Evolutionary conservation across 1,140 invertebrate genomes (phyloP).

Genomic region (Hyphantria cunea): DNA sequence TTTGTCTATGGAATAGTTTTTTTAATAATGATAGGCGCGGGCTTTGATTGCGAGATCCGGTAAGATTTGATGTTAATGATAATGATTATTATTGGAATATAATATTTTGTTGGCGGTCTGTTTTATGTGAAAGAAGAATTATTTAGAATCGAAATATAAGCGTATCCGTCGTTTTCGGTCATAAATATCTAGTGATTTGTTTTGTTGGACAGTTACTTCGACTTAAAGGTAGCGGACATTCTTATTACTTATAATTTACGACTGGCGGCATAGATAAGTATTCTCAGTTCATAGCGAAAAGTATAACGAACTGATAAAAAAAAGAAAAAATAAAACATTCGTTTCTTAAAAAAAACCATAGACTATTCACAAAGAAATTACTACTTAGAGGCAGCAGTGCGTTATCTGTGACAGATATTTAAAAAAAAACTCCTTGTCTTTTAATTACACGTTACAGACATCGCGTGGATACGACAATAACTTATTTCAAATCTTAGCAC

Average conservation of each 20-base stretch:
- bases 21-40: constrained; percentile 24
- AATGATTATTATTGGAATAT: constrained; percentile 13
- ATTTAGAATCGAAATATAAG: constrained; percentile 4
- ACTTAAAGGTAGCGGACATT: too few relatives aligned
- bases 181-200: constrained; percentile 1
- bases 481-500: constrained; percentile 24
- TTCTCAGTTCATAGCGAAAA: too few relatives aligned
- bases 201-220: neutral
- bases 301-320: neutral
- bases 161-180: neutral
- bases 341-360: constrained; percentile 39
- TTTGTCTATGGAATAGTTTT: constrained; percentile 33
- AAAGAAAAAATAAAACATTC: constrained; percentile 17
- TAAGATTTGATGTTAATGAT: constrained; percentile 2
- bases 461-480: neutral
- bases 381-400: constrained; percentile 48
- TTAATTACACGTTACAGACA: constrained; percentile 52
- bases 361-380: constrained; percentile 48
- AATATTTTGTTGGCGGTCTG: constrained; percentile 6
- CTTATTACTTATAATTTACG: too few relatives aligned
- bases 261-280: too few relatives aligned
- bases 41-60: constrained; percentile 22
- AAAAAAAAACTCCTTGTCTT: constrained; percentile 52
- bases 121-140: constrained; percentile 2
- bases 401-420: constrained; percentile 53